These are phyloP conservation scores for Ictidomys tridecemlineatus DNA, from an alignment of 2,113 vertebrate species.

Conservation along the genomic window DNA sequence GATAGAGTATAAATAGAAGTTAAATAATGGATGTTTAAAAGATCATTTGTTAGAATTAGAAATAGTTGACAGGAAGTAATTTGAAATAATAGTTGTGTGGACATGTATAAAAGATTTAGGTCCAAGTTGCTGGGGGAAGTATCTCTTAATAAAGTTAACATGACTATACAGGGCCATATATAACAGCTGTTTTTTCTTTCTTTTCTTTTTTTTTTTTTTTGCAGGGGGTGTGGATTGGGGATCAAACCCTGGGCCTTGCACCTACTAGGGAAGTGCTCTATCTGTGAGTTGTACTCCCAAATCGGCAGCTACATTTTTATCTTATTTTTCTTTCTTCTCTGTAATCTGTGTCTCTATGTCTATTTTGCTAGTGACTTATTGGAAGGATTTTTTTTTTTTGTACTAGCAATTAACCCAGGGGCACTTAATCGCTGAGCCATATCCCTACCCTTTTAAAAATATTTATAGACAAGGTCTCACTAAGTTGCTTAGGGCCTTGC, in stretches of 20 bases:
- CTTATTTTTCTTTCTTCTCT: background rate
- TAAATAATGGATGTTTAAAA: constrained; percentile 63
- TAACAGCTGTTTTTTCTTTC: background rate
- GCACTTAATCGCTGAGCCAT: too few species aligned
- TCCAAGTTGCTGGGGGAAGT: background rate
- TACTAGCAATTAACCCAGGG: too few species aligned
- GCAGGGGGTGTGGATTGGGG: background rate
- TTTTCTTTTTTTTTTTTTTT: background rate
- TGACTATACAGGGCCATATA: background rate
- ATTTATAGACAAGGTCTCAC: too few species aligned
- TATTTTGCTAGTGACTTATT: background rate
- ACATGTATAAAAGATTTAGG: background rate
- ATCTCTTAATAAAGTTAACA: background rate
- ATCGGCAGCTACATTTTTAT: background rate
- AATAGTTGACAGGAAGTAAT: constrained; percentile 54
- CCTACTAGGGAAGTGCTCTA: background rate
- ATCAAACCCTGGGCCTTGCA: background rate
- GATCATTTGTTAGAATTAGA: constrained; percentile 59
- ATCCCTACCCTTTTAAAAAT: too few species aligned
- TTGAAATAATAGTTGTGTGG: constrained; percentile 45
- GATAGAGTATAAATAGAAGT: constrained; percentile 36
- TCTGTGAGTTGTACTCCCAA: background rate
- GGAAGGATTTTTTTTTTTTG: background rate
- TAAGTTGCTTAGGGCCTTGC: too few species aligned
- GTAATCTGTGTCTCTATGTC: background rate